Conservation (phyloP, 2,888 invertebrate species). For the Cheilosia grossa region DNA sequence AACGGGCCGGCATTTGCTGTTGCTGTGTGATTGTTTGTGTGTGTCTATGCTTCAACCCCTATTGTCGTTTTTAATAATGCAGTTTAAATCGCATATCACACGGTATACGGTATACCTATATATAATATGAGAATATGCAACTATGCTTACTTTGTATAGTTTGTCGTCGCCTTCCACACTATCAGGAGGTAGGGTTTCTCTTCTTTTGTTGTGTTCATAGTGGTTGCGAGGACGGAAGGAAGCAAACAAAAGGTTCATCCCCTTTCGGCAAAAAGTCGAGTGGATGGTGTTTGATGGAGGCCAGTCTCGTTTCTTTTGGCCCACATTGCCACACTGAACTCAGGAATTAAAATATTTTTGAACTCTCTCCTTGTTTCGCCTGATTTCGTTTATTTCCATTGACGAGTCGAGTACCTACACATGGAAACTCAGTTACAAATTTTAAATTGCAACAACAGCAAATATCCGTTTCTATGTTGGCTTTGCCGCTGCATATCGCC, state of each 20-base stretch:
- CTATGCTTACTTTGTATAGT: neutral
- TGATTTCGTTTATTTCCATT: too few species aligned
- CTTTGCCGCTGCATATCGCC: too few species aligned
- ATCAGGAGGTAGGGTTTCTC: neutral
- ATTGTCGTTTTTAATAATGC: slow-evolving; percentile 48
- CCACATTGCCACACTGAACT: slow-evolving; percentile 58
- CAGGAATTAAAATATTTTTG: neutral
- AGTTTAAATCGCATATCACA: slow-evolving; percentile 58
- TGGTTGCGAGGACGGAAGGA: slow-evolving; percentile 66
- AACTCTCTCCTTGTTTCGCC: too few species aligned
- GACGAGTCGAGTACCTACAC: too few species aligned
- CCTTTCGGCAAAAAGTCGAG: slow-evolving; percentile 58
- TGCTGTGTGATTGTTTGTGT: too few species aligned
- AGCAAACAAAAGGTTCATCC: slow-evolving; percentile 71
- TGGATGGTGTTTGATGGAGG: slow-evolving; percentile 9
- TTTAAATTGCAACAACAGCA: too few species aligned
- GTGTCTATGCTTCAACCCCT: slow-evolving; percentile 29
- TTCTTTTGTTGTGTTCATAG: slow-evolving; percentile 62
- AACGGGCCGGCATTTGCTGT: neutral
- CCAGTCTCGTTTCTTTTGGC: slow-evolving; percentile 47
- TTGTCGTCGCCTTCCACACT: slow-evolving; percentile 22
- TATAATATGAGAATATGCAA: too few species aligned
- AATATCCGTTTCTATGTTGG: too few species aligned
- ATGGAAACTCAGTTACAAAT: too few species aligned
- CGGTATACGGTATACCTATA: neutral